A percentile compares a stretch with the other conserved stretches of the same genome.
phyloP scores from a whole-genome alignment of 2,797 vertebrate genomes.

The Telmatherina bonti region DNA sequence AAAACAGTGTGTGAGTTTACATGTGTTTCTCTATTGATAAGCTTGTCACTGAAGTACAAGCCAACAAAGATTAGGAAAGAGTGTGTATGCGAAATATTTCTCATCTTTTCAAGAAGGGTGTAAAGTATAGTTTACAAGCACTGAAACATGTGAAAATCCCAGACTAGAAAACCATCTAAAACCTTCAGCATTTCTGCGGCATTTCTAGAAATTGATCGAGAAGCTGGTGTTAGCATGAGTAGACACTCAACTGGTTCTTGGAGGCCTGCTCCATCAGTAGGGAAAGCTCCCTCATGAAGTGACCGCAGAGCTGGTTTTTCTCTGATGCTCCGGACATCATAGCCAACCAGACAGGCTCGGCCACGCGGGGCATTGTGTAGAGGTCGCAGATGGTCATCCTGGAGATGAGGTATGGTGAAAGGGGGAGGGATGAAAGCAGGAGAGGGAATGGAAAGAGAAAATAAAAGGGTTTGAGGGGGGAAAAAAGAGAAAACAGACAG shows the following conservation, averaged over 20 bases:
- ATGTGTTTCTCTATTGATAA: conserved; percentile 24
- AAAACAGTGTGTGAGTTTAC: conserved; percentile 27
- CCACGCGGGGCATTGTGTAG: conserved; percentile 97
- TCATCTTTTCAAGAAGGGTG: too few relatives aligned
- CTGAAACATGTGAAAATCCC: not conserved
- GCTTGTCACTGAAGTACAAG: conserved; percentile 15
- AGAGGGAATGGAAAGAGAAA: conserved; percentile 43
- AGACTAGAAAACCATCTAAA: not conserved
- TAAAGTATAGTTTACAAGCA: not conserved
- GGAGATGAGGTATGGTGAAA: conserved; percentile 41
- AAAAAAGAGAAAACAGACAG: conserved; percentile 53
- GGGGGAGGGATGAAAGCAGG: conserved; percentile 50
- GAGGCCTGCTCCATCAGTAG: conserved; percentile 96
- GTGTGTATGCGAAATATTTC: conserved; percentile 1
- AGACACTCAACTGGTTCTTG: conserved; percentile 94
- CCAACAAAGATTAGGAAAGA: conserved; percentile 21
- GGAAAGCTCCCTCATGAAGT: conserved; percentile 97
- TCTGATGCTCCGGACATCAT: conserved; percentile 97
- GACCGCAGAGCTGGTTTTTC: conserved; percentile 96
- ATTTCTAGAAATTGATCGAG: not conserved
- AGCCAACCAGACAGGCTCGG: conserved; percentile 97
- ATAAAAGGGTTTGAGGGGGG: conserved; percentile 39
- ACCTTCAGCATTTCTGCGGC: not conserved
- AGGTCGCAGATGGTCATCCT: conserved; percentile 97
- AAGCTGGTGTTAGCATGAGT: not conserved